Conservation (phyloP, 2,797 vertebrate species). For the Vultur gryphus region DNA sequence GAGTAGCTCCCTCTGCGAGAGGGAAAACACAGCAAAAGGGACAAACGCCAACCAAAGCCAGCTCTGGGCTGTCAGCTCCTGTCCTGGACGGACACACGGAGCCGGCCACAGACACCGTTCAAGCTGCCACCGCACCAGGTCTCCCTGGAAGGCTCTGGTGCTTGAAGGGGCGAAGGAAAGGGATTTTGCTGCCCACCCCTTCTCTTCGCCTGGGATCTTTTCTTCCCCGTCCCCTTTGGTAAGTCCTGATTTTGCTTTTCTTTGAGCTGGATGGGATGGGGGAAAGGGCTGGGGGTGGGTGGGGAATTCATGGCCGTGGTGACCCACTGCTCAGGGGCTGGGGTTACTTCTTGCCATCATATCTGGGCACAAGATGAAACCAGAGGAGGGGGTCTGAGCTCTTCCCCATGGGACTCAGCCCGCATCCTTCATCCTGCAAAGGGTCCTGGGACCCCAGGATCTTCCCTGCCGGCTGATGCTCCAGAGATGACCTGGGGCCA, state of each 20-base stretch:
- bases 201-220: background rate
- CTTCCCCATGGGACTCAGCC: background rate
- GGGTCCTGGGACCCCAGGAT: background rate
- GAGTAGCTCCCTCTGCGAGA: background rate
- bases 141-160: conserved; percentile 57
- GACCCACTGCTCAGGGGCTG: background rate
- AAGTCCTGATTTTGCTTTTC: conserved; percentile 56
- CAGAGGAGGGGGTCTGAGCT: background rate
- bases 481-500: background rate
- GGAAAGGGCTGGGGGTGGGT: background rate
- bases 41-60: conserved; percentile 28
- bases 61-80: conserved; percentile 46
- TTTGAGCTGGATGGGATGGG: background rate
- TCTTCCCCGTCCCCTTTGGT: conserved; percentile 43
- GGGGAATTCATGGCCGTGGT: background rate
- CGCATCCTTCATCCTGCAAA: background rate
- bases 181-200: background rate
- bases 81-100: conserved; percentile 58
- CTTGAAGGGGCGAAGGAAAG: conserved; percentile 26
- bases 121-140: conserved; percentile 25
- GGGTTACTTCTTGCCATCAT: background rate
- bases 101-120: background rate
- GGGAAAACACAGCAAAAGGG: conserved; percentile 39
- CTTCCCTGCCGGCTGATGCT: background rate
- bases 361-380: background rate